phyloP scores from a whole-genome alignment of 2,797 vertebrate genomes.

The Macropodus opercularis region DNA sequence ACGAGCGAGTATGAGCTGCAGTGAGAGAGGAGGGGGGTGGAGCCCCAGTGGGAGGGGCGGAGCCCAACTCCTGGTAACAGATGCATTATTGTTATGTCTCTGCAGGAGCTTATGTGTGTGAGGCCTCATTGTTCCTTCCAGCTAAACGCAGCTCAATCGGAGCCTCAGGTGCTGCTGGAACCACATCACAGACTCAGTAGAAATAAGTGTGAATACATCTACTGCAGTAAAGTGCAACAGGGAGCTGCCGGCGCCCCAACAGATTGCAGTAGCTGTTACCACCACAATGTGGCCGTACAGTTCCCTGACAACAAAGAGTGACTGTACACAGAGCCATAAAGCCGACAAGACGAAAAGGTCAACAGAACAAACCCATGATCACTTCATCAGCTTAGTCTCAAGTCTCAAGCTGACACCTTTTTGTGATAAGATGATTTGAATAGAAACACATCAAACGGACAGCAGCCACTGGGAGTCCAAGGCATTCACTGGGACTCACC shows the following conservation, averaged over 20 bases:
- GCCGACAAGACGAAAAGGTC: too few relatives aligned
- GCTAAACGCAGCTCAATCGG: slow-evolving; percentile 7
- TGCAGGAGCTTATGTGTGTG: not conserved
- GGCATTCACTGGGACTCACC: slow-evolving; percentile 55
- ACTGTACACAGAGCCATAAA: too few relatives aligned
- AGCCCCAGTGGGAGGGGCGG: slow-evolving; percentile 17
- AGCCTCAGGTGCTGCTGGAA: slow-evolving; percentile 40
- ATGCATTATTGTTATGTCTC: slow-evolving; percentile 30
- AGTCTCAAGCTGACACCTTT: too few relatives aligned
- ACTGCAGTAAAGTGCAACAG: not conserved
- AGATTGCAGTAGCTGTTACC: not conserved
- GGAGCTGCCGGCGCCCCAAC: not conserved
- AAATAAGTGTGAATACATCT: not conserved
- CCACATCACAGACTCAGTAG: not conserved
- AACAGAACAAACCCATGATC: too few relatives aligned
- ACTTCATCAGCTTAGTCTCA: too few relatives aligned
- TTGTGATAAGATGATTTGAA: too few relatives aligned
- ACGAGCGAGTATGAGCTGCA: slow-evolving; percentile 19
- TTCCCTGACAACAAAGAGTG: too few relatives aligned
- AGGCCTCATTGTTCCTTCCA: not conserved
- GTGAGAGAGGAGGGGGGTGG: slow-evolving; percentile 7
- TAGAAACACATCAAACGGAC: too few relatives aligned
- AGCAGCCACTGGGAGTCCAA: not conserved
- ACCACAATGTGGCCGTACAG: not conserved
- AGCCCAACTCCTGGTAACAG: slow-evolving; percentile 19